Conservation (phyloP, 2,113 vertebrate genomes). For the Albula glossodonta region DNA sequence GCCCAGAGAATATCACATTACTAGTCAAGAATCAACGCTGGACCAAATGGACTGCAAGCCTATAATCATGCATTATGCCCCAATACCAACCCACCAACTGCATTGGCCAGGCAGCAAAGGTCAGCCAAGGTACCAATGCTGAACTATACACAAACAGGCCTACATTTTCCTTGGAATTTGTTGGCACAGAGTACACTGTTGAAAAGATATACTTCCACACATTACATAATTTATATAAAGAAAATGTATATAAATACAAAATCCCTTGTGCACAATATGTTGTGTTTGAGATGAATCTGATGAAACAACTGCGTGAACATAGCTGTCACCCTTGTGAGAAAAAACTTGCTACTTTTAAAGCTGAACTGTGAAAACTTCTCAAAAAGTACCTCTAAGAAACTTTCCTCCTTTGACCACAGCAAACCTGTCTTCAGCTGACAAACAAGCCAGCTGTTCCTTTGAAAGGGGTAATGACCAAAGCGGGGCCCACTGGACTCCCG, state of each 20-base stretch:
- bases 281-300: too few relatives aligned
- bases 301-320: too few relatives aligned
- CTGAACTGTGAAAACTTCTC: background rate
- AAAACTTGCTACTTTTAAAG: too few relatives aligned
- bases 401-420: conserved; percentile 1
- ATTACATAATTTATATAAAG: too few relatives aligned
- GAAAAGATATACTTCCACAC: too few relatives aligned
- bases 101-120: background rate
- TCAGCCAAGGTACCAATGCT: too few relatives aligned
- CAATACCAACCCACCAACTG: background rate
- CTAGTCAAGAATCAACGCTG: background rate
- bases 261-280: too few relatives aligned
- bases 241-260: too few relatives aligned
- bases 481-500: background rate
- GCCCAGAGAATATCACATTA: background rate
- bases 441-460: background rate
- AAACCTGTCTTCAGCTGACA: background rate
- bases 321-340: too few relatives aligned
- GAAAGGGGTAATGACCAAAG: background rate
- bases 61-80: background rate
- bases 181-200: too few relatives aligned
- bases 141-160: too few relatives aligned
- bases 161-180: background rate
- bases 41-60: background rate
- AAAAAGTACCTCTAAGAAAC: background rate